phyloP scores from a whole-genome alignment of 2,113 vertebrate species.

The Pavo muticus region DNA sequence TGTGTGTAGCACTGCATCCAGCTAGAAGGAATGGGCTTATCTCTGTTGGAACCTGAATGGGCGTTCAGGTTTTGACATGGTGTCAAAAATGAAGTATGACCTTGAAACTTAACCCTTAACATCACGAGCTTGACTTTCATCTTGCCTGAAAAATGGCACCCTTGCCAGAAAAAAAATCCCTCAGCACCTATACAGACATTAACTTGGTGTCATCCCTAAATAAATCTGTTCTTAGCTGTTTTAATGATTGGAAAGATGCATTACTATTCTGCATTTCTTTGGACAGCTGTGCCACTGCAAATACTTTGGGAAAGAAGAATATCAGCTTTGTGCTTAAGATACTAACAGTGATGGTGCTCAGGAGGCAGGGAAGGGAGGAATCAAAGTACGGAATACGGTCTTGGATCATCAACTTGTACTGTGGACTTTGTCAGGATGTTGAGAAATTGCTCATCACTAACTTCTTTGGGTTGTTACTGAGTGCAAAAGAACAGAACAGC shows the following conservation, averaged over 20 bases:
- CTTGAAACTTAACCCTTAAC: neutral
- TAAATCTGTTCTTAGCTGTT: neutral
- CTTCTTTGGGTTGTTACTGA: neutral
- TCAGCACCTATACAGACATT: neutral
- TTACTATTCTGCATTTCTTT: neutral
- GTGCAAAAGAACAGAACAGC: neutral
- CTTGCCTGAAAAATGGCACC: neutral
- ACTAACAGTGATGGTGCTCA: neutral
- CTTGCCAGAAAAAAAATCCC: neutral
- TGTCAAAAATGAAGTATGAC: neutral
- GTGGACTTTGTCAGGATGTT: constrained; percentile 49
- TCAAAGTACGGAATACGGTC: constrained; percentile 53
- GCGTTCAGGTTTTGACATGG: neutral
- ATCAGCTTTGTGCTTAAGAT: neutral
- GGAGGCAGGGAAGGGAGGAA: neutral
- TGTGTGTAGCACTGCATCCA: neutral
- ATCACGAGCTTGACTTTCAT: neutral
- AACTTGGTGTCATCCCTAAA: neutral
- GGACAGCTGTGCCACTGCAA: neutral
- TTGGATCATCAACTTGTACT: constrained; percentile 46
- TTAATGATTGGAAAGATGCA: no score
- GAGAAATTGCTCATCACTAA: constrained; percentile 2
- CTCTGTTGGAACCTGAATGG: neutral
- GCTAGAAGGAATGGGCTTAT: neutral
- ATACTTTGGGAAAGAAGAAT: neutral